Conservation (phyloP, 53 echinoderm and acorn worm genomes). For the Stichopus horrens region DNA sequence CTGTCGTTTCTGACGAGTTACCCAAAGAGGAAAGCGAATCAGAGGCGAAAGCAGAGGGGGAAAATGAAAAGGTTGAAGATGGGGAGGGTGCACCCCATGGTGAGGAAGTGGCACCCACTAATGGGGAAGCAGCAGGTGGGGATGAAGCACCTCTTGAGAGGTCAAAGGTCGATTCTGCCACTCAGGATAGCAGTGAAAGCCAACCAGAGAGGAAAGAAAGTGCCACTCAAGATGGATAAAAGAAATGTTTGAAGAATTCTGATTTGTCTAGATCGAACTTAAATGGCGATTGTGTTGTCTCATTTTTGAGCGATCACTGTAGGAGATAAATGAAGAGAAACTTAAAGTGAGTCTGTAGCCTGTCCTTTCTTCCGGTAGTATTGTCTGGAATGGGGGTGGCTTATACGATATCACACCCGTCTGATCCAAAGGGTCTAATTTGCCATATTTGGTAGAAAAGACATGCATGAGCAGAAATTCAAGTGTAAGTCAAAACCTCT, state of each 20-base stretch:
- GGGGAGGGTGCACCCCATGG: background rate
- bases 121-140: background rate
- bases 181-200: constrained; percentile 6
- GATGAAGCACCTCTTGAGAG: background rate
- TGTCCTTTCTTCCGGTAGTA: no score
- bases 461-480: no score
- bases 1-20: background rate
- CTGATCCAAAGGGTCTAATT: no score
- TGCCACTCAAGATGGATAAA: constrained; percentile 1
- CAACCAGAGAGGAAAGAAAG: constrained; percentile 23
- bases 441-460: no score
- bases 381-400: no score
- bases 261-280: no score
- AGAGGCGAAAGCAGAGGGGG: background rate
- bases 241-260: background rate
- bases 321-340: no score
- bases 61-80: background rate
- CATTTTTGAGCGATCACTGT: no score
- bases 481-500: no score
- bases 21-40: background rate
- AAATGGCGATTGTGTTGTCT: no score
- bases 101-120: background rate
- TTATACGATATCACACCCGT: no score
- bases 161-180: constrained; percentile 28
- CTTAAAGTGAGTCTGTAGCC: no score